These are phyloP conservation scores for Thamnophis sirtalis DNA, from an alignment of 2,113 vertebrate species.

Conservation along the genomic window DNA sequence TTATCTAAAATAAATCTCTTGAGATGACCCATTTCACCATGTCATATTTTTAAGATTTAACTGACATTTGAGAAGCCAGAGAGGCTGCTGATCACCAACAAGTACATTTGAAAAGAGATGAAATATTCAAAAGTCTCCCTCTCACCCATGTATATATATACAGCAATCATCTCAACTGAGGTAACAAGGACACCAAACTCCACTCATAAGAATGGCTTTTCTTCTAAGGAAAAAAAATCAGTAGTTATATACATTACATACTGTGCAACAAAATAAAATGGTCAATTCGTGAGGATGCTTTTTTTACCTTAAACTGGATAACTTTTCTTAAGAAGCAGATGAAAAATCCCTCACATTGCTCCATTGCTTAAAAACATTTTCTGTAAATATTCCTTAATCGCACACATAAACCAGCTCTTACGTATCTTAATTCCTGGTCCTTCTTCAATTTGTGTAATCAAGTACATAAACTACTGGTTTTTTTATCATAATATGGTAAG, in stretches of 20 bases:
- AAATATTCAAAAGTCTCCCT: background rate
- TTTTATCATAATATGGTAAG: conserved; percentile 28
- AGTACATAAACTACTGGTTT: conserved; percentile 24
- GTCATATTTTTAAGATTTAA: background rate
- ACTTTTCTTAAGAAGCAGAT: background rate
- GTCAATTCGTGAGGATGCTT: background rate
- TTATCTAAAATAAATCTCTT: background rate
- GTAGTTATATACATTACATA: background rate
- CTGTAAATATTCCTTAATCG: background rate
- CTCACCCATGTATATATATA: background rate
- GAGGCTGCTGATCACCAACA: background rate
- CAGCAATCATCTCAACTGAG: background rate
- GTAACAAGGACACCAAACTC: background rate
- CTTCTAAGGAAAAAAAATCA: background rate
- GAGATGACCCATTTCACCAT: background rate
- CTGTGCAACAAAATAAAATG: background rate
- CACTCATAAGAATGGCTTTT: background rate
- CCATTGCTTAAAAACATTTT: background rate
- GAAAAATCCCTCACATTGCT: background rate
- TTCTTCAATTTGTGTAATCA: background rate
- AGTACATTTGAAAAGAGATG: background rate
- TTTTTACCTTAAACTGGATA: background rate
- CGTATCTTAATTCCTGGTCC: background rate
- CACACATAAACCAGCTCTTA: background rate
- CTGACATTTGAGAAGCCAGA: background rate